Percentiles rank a stretch among this genome's conserved stretches.
These are phyloP conservation scores for Trachurus trachurus DNA, from an alignment of 2,797 vertebrate species.

Conservation along the genomic window DNA sequence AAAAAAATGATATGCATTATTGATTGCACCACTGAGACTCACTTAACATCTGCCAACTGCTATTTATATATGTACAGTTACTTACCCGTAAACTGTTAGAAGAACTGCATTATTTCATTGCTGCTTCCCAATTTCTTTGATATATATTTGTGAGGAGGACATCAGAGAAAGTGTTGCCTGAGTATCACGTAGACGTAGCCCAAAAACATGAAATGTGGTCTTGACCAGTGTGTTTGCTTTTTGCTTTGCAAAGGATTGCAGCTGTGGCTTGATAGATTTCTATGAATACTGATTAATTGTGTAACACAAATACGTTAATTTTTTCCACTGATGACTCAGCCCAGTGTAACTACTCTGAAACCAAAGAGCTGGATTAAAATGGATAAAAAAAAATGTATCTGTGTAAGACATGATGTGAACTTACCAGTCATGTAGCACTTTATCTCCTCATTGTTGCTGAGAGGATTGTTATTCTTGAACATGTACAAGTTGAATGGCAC, in stretches of 20 bases:
- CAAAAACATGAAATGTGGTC: neutral
- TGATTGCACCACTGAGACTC: conserved; percentile 22
- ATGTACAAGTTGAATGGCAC: conserved; percentile 98
- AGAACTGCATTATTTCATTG: conserved; percentile 7
- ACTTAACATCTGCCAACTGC: conserved; percentile 25
- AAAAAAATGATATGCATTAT: conserved; percentile 15
- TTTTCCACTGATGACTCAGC: neutral
- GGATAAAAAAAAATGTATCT: neutral
- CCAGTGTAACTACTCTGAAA: neutral
- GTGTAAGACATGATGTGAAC: conserved; percentile 26
- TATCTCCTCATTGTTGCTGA: conserved; percentile 95
- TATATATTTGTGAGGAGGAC: neutral
- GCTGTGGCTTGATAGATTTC: conserved; percentile 4
- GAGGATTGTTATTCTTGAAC: conserved; percentile 99
- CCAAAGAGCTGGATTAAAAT: neutral
- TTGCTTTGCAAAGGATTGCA: conserved; percentile 4
- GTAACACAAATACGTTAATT: neutral
- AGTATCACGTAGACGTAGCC: neutral
- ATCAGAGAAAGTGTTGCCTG: conserved; percentile 7
- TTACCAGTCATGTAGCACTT: conserved; percentile 99
- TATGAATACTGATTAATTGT: neutral
- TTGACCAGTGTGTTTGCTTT: conserved; percentile 9
- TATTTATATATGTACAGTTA: conserved; percentile 22
- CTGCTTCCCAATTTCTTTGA: neutral
- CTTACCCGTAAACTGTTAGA: conserved; percentile 15